Evolutionary conservation across 2,113 vertebrate species (phyloP).

Genomic region (Mesocricetus auratus): DNA sequence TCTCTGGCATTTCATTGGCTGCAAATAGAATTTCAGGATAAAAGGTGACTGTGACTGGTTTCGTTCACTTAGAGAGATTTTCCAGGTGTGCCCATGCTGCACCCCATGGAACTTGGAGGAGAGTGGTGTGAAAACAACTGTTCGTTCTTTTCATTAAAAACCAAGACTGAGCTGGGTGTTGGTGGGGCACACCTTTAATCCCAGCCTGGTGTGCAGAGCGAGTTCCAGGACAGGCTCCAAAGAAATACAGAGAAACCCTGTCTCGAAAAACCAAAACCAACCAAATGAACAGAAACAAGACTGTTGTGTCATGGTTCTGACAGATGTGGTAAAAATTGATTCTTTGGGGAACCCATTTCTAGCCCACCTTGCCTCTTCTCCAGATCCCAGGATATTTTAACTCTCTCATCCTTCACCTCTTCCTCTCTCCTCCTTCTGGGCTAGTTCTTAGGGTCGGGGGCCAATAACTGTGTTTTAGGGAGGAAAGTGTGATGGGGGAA

Average conservation of each 20-base stretch:
- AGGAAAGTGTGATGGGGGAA: neutral
- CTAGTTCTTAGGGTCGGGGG: conserved; percentile 2
- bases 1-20: neutral
- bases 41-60: neutral
- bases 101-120: neutral
- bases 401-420: neutral
- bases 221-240: no score
- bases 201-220: no score
- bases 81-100: neutral
- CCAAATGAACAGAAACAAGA: no score
- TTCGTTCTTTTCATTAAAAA: neutral
- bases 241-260: no score
- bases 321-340: neutral
- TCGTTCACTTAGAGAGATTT: neutral
- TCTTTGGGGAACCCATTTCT: neutral
- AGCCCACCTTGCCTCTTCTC: neutral
- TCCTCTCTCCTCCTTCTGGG: neutral
- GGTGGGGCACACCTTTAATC: no score
- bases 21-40: neutral
- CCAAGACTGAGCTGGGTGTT: no score
- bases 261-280: no score
- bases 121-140: neutral
- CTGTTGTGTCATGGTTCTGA: neutral
- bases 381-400: neutral
- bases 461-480: neutral